Base-by-base conservation (phyloP, 2,113 vertebrate species). In the Ginglymostoma cirratum region DNA sequence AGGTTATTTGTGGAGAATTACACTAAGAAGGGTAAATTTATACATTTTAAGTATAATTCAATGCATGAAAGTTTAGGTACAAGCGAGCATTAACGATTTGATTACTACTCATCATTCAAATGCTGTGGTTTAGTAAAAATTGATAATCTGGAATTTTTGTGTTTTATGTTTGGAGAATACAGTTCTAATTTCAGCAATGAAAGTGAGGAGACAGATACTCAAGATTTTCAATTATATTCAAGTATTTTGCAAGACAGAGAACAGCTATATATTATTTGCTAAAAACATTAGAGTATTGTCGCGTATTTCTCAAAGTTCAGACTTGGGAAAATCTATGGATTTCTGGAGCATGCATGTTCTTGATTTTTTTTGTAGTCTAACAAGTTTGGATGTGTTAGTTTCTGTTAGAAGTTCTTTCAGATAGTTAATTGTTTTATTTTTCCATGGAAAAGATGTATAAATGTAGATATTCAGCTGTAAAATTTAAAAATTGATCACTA, bases 391-490 rank as follows among this genome's bases (percentile, higher is more conserved):
- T 89, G 24, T 15, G 10, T 55, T 87, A 52, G 19, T 87, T 87
- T 87, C 85, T 48, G 17, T 24, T 86, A 23, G n/a, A 83, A 83
- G 34, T 42, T 83, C 80, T 42, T 42, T 42, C 80, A 83, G 38
- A 8, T 83, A 45, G 38, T 83, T 83, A 42, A 38, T 83, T 34
- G 76, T 86, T 86, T 86, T 86, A 52, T 89, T 55, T 89, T 55
- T 55, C 86, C 86, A 89, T 87, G 45, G 52, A 61, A 87, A 87
- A 52, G 85, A 27, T 87, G 85, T 87, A 87, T 52, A 83, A 83
- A 83, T 83, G 78, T 83, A 83, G 78, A 87, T 87, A 52, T 87
- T 87, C 48, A 87, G 85, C 42, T 87, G 85, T 87, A 87, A 87
- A 24, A 87, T 87, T 87, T 52, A 87, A 87, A 87, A 24, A 87